Base-by-base conservation (phyloP, 2,113 vertebrate genomes). In the Sterrhoptilus dennistouni region DNA sequence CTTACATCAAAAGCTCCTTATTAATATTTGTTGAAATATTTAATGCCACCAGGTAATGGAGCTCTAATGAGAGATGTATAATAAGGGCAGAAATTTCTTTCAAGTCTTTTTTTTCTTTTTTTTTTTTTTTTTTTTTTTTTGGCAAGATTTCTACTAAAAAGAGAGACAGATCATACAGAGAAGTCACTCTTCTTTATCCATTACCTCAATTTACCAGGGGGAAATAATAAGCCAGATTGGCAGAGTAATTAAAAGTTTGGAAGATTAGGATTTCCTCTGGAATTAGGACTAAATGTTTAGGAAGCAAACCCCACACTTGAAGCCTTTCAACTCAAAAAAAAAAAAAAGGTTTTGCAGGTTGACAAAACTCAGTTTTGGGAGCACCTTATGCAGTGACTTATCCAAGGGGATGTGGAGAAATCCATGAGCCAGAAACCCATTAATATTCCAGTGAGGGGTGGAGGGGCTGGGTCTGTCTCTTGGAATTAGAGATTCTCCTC, bases 1-100 rank as follows among this genome's bases (percentile, higher is more conserved):
- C 69, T 65, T 74, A 64, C 90, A 93, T 96, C 69, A 89, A 71
- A 87, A 68, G 2, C 40, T 88, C 38, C 44, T 54, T 80, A 20
- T 94, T 96, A 79, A 92, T 61, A 22, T 57, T 89, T 82, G 65
- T 57, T 92, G 84, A 80, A 97, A 83, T 92, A 93, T 93, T 92
- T 89, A 74, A 90, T 90, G 64, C 44, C 25, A 66, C 10, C 72
- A 84, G 88, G 95, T 93, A 93, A 71, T 68, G 76, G 65, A 83
- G 63, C 40, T 64, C 8, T 88, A 93, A 86, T 68, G 76, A 90
- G 71, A 61, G 56, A 20, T 90, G 19, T 5, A 21, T 83, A 66
- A 95, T 72, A 70, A 83, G 63, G 81, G 89, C n/a, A 94, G 75
- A 77, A 91, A 61, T 27, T 69, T 80, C 83, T 92, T 92, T 96